Evolutionary conservation across 2,888 invertebrate species (phyloP).

Genomic region (Drosophila leonis): DNA sequence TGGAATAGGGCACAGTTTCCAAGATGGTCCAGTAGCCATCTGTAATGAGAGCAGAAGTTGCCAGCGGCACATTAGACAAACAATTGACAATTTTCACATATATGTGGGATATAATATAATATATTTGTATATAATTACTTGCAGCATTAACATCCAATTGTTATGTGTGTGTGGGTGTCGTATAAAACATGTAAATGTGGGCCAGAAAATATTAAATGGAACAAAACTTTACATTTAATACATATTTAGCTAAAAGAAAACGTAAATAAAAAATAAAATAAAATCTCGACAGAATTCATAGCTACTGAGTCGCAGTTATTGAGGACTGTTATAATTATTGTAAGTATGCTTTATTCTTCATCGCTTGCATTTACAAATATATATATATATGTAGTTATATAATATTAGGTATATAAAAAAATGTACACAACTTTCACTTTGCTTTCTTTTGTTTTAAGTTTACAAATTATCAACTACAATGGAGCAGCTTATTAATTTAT

Average conservation of each 20-base stretch:
- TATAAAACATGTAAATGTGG: slow-evolving; percentile 8
- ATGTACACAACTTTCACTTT: slow-evolving; percentile 62
- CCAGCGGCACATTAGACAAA: slow-evolving; percentile 11
- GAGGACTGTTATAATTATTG: slow-evolving; percentile 34
- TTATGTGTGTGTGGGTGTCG: slow-evolving; percentile 19
- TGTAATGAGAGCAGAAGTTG: slow-evolving; percentile 46
- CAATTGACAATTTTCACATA: background rate
- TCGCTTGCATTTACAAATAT: slow-evolving; percentile 63
- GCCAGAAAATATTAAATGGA: slow-evolving; percentile 3
- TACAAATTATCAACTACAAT: slow-evolving; percentile 38
- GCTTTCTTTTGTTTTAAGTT: slow-evolving; percentile 10
- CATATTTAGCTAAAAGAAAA: slow-evolving; percentile 10
- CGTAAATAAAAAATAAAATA: slow-evolving; percentile 1
- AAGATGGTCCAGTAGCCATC: slow-evolving; percentile 85
- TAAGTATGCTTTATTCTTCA: slow-evolving; percentile 70
- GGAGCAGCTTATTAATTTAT: slow-evolving; percentile 23
- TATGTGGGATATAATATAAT: background rate
- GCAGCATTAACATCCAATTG: slow-evolving; percentile 49
- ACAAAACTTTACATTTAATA: slow-evolving; percentile 2
- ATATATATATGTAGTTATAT: slow-evolving; percentile 24
- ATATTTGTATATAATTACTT: slow-evolving; percentile 60
- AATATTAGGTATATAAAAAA: slow-evolving; percentile 47
- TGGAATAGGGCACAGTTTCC: slow-evolving; percentile 84
- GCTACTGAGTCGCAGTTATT: background rate
- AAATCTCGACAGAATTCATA: background rate